Percentiles rank a stretch among this genome's conserved stretches.
Evolutionary conservation across 35 echinoderm and acorn worm genomes (phyloP).

Genomic region (Ophioderma brevispina): DNA sequence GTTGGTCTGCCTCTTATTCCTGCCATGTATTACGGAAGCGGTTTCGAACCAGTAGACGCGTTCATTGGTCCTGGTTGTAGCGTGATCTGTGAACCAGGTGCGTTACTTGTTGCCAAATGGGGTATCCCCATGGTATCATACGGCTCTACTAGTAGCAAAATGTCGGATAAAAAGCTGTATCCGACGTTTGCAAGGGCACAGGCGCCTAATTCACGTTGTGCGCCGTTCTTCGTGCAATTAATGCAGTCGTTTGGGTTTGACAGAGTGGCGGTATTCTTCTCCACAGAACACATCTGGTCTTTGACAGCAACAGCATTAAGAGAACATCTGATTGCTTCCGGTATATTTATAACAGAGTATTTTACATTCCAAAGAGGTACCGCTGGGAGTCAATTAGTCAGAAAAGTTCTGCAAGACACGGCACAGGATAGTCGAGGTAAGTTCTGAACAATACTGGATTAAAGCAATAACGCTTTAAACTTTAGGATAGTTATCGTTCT

Average conservation of each 20-base stretch:
- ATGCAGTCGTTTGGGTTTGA: conserved; percentile 26
- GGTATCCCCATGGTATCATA: conserved; percentile 72
- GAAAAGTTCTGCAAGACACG: not conserved
- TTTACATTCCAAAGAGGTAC: not conserved
- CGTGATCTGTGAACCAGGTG: conserved; percentile 77
- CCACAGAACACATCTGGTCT: conserved; percentile 38
- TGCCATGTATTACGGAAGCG: conserved; percentile 50
- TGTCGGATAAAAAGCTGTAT: conserved; percentile 69
- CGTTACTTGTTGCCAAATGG: conserved; percentile 67
- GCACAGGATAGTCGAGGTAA: not conserved
- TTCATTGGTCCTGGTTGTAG: conserved; percentile 73
- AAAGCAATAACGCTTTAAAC: too few species aligned
- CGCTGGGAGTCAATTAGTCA: not conserved
- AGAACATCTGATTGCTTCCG: not conserved
- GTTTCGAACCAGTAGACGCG: conserved; percentile 31
- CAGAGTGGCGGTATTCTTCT: conserved; percentile 36
- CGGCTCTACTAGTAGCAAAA: conserved; percentile 47
- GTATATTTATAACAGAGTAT: not conserved
- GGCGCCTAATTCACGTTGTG: not conserved
- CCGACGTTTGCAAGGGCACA: conserved; percentile 48
- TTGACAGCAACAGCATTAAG: conserved; percentile 9
- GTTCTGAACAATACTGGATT: not conserved
- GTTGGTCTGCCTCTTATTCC: conserved; percentile 30
- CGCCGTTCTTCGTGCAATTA: conserved; percentile 22
- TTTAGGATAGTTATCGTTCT: too few species aligned